Evolutionary conservation across 2,113 vertebrate genomes (phyloP), one percentile per base, ranked within the genome.

Genomic region (Todiramphus chloris): DNA sequence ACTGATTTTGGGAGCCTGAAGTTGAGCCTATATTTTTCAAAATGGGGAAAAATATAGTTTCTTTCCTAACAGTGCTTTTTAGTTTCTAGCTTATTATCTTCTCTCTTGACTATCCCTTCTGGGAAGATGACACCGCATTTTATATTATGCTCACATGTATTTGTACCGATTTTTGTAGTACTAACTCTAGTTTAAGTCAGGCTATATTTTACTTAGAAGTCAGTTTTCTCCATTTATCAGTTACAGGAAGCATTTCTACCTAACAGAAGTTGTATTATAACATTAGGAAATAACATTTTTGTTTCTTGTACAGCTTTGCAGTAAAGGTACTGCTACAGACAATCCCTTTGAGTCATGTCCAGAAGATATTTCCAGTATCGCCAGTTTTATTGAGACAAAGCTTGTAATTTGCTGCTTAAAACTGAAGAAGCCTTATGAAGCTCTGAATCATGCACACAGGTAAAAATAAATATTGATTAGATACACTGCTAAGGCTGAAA

Each of bases 391-490:
- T 79, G 97, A 98, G 96, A 96, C 97, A 67, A 98, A 98, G 79
- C 96, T 98, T 76, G 98, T 96, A 77, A 97, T 51, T n/a, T 98
- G 98, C 96, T 98, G 83, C 87, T 96, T 98, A 55, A 97, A 96
- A 51, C 97, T 98, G 97, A 96, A 80, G 68, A 98, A 96, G 73
- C 97, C 97, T 13, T 95, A 97, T n/a, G 93, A 97, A 60, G 98
- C 98, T 50, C 69, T 98, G 82, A 97, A 97, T 96, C 98, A 98
- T 74, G 97, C 98, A 13, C 97, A 98, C 95, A 98, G 98, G 98
- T 98, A 97, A 98, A 96, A 89, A 59, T 31, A 93, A 79, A 90
- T 62, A 63, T 72, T 80, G 79, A 69, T 94, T 76, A 53, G 59
- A 56, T 35, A 56, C 17, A 18, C 62, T 70, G 43, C 53, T 92